phyloP scores from a whole-genome alignment of 2,888 invertebrate species.

The Lithophane semibrunnea region DNA sequence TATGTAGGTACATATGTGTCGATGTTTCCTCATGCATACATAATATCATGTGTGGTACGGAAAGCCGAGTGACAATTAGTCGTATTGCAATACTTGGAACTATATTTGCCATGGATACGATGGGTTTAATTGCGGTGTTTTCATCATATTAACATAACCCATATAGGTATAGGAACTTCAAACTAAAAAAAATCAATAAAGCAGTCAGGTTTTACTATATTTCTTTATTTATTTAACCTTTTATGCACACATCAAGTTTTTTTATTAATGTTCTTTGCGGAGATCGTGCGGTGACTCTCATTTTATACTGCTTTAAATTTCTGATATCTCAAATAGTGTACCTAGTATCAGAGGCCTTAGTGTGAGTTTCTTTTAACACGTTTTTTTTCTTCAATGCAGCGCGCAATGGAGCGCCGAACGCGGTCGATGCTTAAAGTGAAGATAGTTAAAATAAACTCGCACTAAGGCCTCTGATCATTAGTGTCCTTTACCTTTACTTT shows the following conservation, averaged over 20 bases:
- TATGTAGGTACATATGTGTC: constrained; percentile 3
- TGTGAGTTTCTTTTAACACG: no score
- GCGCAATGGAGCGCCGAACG: no score
- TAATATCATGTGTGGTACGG: constrained; percentile 19
- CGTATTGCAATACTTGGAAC: constrained; percentile 27
- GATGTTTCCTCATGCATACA: constrained; percentile 41
- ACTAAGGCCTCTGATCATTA: constrained; percentile 46
- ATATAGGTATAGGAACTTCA: background rate
- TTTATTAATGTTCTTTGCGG: constrained; percentile 57
- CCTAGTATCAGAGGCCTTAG: no score
- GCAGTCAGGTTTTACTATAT: no score
- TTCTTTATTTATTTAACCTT: no score
- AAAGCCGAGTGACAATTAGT: constrained; percentile 39
- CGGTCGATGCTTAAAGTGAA: no score
- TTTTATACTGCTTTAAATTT: constrained; percentile 45
- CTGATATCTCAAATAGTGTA: constrained; percentile 47
- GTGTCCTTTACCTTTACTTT: constrained; percentile 39
- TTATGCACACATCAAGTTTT: constrained; percentile 43
- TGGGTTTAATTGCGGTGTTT: constrained; percentile 23
- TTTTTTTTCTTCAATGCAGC: no score
- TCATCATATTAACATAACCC: background rate
- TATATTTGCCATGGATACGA: constrained; percentile 8
- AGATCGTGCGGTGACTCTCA: constrained; percentile 49
- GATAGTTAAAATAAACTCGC: no score
- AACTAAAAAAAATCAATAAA: background rate